These are phyloP conservation scores for Buphagus erythrorhynchus DNA, from an alignment of 2,797 vertebrate species.

Conservation along the genomic window DNA sequence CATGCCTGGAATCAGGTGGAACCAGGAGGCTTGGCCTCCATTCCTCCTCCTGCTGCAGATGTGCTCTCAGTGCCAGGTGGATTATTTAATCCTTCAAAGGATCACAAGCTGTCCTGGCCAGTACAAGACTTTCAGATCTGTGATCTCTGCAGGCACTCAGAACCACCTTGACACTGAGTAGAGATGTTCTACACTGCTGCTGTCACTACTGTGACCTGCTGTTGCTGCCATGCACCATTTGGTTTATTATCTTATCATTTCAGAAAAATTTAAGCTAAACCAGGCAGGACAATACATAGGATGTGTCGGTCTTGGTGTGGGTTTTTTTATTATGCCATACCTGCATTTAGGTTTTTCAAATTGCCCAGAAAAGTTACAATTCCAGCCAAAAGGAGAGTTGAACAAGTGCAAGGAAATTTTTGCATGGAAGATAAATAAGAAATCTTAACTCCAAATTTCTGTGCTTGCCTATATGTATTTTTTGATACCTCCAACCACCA, in stretches of 20 bases:
- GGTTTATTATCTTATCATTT: neutral
- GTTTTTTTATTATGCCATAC: neutral
- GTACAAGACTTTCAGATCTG: accelerated
- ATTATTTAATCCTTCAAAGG: neutral
- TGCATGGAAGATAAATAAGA: neutral
- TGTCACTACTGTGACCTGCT: accelerated
- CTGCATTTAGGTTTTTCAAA: neutral
- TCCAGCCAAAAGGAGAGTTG: neutral
- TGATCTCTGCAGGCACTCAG: neutral
- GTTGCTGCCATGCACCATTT: neutral
- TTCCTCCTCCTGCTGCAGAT: neutral
- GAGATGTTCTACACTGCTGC: neutral
- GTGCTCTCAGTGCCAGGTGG: neutral
- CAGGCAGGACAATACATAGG: neutral
- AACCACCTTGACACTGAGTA: neutral
- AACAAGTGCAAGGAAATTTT: neutral
- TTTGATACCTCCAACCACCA: neutral
- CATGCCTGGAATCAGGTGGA: neutral
- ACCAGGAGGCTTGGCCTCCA: accelerated
- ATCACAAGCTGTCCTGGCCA: neutral
- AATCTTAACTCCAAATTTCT: neutral
- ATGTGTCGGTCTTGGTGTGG: neutral
- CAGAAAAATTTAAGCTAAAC: neutral
- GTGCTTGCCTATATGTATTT: neutral
- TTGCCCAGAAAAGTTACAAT: neutral